Evolutionary conservation across 1,140 invertebrate genomes (phyloP).

Genomic region (Octopus sinensis): DNA sequence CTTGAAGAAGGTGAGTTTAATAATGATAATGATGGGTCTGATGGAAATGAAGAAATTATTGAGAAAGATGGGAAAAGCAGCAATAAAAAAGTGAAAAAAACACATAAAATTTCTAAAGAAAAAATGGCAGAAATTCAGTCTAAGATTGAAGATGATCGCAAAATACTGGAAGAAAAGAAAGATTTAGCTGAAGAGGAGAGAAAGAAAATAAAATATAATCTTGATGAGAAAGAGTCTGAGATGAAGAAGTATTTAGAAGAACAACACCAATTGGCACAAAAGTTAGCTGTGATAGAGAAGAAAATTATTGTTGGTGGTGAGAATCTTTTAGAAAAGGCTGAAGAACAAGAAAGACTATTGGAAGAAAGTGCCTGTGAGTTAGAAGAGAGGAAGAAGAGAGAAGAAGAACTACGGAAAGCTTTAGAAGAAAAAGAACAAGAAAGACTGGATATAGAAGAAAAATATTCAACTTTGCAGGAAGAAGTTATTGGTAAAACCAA

Average conservation of each 20-base stretch:
- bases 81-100: conserved; percentile 38
- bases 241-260: conserved; percentile 62
- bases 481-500: conserved; percentile 87
- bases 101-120: conserved; percentile 53
- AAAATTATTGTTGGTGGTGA: conserved; percentile 97
- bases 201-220: conserved; percentile 63
- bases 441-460: conserved; percentile 91
- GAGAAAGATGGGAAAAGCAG: conserved; percentile 48
- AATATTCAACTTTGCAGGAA: conserved; percentile 84
- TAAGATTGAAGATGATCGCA: conserved; percentile 61
- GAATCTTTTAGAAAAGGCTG: conserved; percentile 95
- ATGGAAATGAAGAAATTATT: conserved; percentile 45
- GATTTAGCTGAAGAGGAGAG: conserved; percentile 68
- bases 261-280: conserved; percentile 70
- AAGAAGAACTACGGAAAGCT: conserved; percentile 74
- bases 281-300: conserved; percentile 85
- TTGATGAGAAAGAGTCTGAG: conserved; percentile 61
- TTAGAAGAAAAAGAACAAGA: conserved; percentile 75
- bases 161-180: conserved; percentile 59
- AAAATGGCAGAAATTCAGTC: conserved; percentile 59
- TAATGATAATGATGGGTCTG: conserved; percentile 26
- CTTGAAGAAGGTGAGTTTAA: conserved; percentile 66
- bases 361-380: conserved; percentile 87
- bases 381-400: conserved; percentile 76
- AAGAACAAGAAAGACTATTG: conserved; percentile 85